Base-by-base conservation (phyloP, 2,113 vertebrate genomes). In the Passerina amoena region DNA sequence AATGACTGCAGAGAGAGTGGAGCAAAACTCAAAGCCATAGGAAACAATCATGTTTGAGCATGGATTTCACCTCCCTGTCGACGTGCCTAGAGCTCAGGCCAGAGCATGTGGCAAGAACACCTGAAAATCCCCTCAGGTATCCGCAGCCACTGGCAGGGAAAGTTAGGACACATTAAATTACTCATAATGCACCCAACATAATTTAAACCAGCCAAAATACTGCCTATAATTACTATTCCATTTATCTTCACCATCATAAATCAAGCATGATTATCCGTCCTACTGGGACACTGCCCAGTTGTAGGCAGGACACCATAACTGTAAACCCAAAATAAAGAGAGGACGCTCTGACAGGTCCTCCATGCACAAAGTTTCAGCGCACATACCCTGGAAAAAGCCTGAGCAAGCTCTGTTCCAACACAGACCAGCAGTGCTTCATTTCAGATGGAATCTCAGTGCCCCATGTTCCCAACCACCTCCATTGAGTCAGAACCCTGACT, bases 21-120 rank as follows among this genome's bases (percentile, higher is more conserved):
- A 40, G 35, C 23, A 54, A 65, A 45, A 48, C 37, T 42, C 33
- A 30, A 61, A 85, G 42, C 16, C 61, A 31, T 1, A 35, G 22
- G 61, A 76, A 24, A 72, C 2, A 0, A 50, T 5, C 0, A 5
- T 2, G n/a, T 66, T 54, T 50, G 63, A 38, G 14, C 6, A 3
- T 9, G 15, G 28, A 51, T 44, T 54, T 18, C 9, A 12, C 5
- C 28, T 87, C 71, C 37, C 28, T 23, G 18, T 1, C 9, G 28
- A 53, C 4, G 2, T 11, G 15, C 31, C 82, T 17, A 5, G 14
- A 50, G 47, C 4, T 56, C 40, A 65, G 66, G 65, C 17, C 31
- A 66, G 25, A 73, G 30, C 2, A 0, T 2, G 66, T 2, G 4
- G 21, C 4, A 72, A 9, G 11, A 86, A 69, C 2, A 3, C 5